These are phyloP conservation scores for Naja naja DNA, from an alignment of 2,113 vertebrate genomes.

Conservation along the genomic window DNA sequence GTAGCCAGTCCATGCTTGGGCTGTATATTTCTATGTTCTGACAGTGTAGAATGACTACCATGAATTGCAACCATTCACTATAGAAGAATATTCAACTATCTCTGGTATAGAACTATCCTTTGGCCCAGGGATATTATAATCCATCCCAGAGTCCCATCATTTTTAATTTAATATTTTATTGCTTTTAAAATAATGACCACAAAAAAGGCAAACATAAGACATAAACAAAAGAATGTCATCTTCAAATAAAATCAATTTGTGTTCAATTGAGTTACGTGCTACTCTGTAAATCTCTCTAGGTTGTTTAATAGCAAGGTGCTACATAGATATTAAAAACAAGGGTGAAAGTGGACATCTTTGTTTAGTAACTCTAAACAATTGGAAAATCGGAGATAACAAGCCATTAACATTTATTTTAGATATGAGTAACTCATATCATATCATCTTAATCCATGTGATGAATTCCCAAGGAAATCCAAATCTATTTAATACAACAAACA, in stretches of 20 bases:
- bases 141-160: neutral
- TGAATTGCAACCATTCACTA: neutral
- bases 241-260: neutral
- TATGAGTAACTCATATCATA: neutral
- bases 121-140: neutral
- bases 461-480: neutral
- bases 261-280: neutral
- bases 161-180: neutral
- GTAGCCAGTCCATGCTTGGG: neutral
- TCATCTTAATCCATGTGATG: neutral
- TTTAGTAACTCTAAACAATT: neutral
- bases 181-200: neutral
- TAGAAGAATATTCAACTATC: neutral
- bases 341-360: neutral
- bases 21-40: neutral
- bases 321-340: neutral
- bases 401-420: neutral
- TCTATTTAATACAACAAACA: neutral
- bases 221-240: neutral
- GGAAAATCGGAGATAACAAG: neutral
- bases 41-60: neutral
- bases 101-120: neutral
- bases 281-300: neutral
- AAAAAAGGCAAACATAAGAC: neutral
- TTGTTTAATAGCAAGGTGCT: neutral